Conservation (phyloP, 1,140 invertebrate species). For the Saxidomus purpurata region DNA sequence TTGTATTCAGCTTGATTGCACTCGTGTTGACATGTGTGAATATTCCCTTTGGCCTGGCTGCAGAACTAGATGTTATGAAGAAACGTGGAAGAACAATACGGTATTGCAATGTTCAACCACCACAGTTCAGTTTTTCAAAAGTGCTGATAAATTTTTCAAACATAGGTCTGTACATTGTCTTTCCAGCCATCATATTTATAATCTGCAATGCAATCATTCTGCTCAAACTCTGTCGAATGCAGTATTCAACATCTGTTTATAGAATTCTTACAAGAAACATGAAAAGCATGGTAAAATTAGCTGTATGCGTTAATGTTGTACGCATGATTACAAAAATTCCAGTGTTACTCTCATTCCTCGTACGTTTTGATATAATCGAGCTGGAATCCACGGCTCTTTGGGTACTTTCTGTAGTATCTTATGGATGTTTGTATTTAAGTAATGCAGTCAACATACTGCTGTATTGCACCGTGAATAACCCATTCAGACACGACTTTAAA, state of each 20-base stretch:
- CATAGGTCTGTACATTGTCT: background rate
- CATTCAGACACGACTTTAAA: background rate
- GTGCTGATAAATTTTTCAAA: background rate
- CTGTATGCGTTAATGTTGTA: background rate
- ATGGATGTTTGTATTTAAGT: slow-evolving; percentile 1
- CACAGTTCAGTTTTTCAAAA: background rate
- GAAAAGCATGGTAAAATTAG: background rate
- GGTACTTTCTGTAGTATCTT: background rate
- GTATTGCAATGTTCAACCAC: background rate
- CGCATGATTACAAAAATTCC: background rate
- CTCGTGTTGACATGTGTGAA: background rate
- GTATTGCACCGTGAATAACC: background rate
- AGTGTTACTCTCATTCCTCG: background rate
- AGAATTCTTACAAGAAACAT: slow-evolving; percentile 7
- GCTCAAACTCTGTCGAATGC: background rate
- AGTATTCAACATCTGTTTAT: background rate
- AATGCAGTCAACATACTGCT: background rate
- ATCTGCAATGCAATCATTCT: background rate
- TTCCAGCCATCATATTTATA: background rate
- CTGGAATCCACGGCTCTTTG: background rate
- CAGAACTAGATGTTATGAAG: background rate
- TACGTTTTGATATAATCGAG: slow-evolving; percentile 3
- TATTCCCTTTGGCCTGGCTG: background rate
- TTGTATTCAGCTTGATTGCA: background rate
- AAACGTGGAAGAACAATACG: background rate